phyloP scores from a whole-genome alignment of 2,888 invertebrate species.

The Xiphydria camelus region DNA sequence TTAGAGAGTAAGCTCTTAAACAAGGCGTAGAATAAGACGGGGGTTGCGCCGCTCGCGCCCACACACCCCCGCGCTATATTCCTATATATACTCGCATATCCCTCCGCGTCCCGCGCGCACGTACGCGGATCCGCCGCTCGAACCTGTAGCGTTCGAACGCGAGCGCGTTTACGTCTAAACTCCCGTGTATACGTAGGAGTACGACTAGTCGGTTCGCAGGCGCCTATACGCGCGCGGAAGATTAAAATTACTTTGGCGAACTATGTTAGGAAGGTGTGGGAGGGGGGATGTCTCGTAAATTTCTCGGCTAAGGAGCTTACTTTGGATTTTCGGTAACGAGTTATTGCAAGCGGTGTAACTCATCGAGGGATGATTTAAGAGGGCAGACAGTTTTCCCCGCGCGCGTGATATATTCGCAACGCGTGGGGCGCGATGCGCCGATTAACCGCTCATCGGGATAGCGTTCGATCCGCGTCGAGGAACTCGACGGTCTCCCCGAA shows the following conservation, averaged over 20 bases:
- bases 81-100: constrained; percentile 14
- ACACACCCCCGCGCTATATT: too few relatives aligned
- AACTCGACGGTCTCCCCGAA: too few relatives aligned
- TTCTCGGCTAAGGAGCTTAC: constrained; percentile 57
- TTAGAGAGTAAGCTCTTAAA: constrained; percentile 54
- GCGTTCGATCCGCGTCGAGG: too few relatives aligned
- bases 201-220: too few relatives aligned
- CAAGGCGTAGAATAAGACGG: constrained; percentile 52
- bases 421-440: constrained; percentile 26
- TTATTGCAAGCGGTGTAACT: constrained; percentile 46
- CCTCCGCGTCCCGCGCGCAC: constrained; percentile 15
- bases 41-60: too few relatives aligned
- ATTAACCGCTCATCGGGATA: constrained; percentile 24
- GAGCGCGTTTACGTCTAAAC: constrained; percentile 13
- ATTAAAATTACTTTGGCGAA: constrained; percentile 57
- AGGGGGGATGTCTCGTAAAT: constrained; percentile 51
- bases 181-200: too few relatives aligned
- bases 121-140: constrained; percentile 6
- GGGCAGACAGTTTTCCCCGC: constrained; percentile 10
- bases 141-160: constrained; percentile 1
- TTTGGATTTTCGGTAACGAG: constrained; percentile 57
- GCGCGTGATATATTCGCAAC: neutral
- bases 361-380: constrained; percentile 17
- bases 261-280: constrained; percentile 32
- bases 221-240: constrained; percentile 45